A percentile compares a stretch with the other conserved stretches of the same genome.
Evolutionary conservation across 1,140 invertebrate genomes (phyloP).

Genomic region (Drosophila triauraria): DNA sequence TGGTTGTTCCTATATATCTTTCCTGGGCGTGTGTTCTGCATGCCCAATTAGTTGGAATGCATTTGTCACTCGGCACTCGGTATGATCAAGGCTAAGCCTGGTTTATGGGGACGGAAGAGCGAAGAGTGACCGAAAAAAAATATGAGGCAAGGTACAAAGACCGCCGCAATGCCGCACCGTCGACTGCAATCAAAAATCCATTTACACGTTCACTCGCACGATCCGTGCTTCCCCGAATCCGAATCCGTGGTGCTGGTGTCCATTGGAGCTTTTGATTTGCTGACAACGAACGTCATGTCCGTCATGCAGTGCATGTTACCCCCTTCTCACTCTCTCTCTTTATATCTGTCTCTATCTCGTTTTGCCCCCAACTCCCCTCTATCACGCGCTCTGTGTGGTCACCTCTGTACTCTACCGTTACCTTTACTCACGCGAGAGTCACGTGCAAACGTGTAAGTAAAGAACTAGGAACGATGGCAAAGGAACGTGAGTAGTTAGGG

Average conservation of each 20-base stretch:
- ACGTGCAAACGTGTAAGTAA: background rate
- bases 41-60: slow-evolving; percentile 1
- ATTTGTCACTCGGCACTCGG: background rate
- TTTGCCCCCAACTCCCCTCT: background rate
- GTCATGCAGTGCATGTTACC: slow-evolving; percentile 26
- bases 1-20: background rate
- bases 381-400: slow-evolving; percentile 11
- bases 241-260: slow-evolving; percentile 4
- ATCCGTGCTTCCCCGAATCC: slow-evolving; percentile 14
- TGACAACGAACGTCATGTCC: slow-evolving; percentile 64
- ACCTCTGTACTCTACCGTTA: background rate
- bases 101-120: background rate
- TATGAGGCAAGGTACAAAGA: slow-evolving; percentile 33
- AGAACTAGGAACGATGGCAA: background rate
- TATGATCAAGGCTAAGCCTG: slow-evolving; percentile 50
- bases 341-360: background rate
- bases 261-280: slow-evolving; percentile 47
- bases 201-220: slow-evolving; percentile 67
- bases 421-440: slow-evolving; percentile 8
- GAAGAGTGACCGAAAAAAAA: slow-evolving; percentile 15
- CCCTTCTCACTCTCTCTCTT: background rate
- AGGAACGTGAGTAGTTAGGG: slow-evolving; percentile 3
- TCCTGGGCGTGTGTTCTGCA: background rate
- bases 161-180: slow-evolving; percentile 57
- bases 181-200: slow-evolving; percentile 76